Evolutionary conservation across 2,888 invertebrate species (phyloP).

Genomic region (Gastrophysa polygoni): DNA sequence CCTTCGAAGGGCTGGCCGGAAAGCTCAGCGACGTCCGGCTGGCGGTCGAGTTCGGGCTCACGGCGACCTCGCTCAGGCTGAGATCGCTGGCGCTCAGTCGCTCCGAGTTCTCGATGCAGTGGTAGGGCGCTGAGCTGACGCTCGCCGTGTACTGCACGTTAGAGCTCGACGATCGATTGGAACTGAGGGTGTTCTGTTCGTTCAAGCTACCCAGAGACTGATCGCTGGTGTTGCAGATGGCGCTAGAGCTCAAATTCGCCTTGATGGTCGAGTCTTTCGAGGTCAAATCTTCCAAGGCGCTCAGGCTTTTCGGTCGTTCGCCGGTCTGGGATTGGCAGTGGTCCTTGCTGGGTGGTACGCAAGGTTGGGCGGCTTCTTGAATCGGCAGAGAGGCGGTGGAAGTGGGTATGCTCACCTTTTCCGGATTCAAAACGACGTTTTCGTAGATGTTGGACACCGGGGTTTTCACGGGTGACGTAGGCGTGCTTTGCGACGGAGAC

Average conservation of each 20-base stretch:
- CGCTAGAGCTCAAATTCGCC: slow-evolving; percentile 47
- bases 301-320: slow-evolving; percentile 54
- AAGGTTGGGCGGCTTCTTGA: slow-evolving; percentile 65
- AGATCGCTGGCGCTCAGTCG: slow-evolving; percentile 47
- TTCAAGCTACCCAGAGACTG: slow-evolving; percentile 43
- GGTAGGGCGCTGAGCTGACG: slow-evolving; percentile 45
- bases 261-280: slow-evolving; percentile 42
- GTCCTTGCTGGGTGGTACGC: slow-evolving; percentile 38
- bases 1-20: slow-evolving; percentile 49
- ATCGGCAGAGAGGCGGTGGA: slow-evolving; percentile 64
- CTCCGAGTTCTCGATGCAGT: slow-evolving; percentile 48
- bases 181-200: slow-evolving; percentile 43
- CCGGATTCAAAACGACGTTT: slow-evolving; percentile 64
- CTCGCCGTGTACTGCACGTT: slow-evolving; percentile 50
- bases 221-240: slow-evolving; percentile 49
- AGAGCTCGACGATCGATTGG: slow-evolving; percentile 47
- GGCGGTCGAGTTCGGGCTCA: slow-evolving; percentile 57
- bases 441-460: slow-evolving; percentile 60
- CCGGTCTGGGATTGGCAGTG: slow-evolving; percentile 27
- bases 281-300: slow-evolving; percentile 51
- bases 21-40: slow-evolving; percentile 56
- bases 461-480: slow-evolving; percentile 45
- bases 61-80: slow-evolving; percentile 52
- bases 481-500: slow-evolving; percentile 63
- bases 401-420: slow-evolving; percentile 62